Percentiles rank a stretch among this genome's conserved stretches.
phyloP scores from a whole-genome alignment of 2,113 vertebrate species.

The Lathamus discolor region DNA sequence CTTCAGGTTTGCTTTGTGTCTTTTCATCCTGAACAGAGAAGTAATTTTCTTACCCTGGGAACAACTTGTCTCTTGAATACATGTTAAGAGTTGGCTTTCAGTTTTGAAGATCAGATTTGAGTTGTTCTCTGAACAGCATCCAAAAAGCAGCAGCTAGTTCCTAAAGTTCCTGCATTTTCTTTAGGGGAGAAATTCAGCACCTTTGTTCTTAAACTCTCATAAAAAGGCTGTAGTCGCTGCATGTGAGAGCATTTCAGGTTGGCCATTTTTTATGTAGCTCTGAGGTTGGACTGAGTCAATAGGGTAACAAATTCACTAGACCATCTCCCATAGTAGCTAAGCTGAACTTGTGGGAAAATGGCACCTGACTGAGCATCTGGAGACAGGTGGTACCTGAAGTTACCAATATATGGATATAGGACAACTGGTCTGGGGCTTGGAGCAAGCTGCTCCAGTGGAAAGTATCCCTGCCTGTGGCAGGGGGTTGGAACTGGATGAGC shows the following conservation, averaged over 20 bases:
- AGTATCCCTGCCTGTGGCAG: background rate
- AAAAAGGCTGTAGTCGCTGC: background rate
- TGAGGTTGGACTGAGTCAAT: background rate
- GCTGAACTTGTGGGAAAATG: background rate
- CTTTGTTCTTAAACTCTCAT: background rate
- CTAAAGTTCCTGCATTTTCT: background rate
- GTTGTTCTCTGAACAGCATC: constrained; percentile 6
- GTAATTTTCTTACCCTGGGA: constrained; percentile 18
- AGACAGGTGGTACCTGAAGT: background rate
- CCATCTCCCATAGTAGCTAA: background rate
- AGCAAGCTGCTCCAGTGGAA: background rate
- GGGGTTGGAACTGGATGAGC: background rate
- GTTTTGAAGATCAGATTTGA: background rate
- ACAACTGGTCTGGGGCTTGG: background rate
- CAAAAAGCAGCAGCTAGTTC: background rate
- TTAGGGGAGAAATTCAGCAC: background rate
- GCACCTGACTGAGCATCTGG: background rate
- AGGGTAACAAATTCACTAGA: background rate
- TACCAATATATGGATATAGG: background rate
- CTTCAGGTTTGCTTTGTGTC: background rate
- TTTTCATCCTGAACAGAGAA: background rate
- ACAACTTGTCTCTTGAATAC: background rate
- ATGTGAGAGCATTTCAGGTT: background rate
- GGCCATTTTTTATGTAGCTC: background rate
- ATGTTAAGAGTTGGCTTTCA: background rate